Percentiles rank a stretch among this genome's conserved stretches.
phyloP scores from a whole-genome alignment of 2,797 vertebrate species.

The Eulemur mongoz region DNA sequence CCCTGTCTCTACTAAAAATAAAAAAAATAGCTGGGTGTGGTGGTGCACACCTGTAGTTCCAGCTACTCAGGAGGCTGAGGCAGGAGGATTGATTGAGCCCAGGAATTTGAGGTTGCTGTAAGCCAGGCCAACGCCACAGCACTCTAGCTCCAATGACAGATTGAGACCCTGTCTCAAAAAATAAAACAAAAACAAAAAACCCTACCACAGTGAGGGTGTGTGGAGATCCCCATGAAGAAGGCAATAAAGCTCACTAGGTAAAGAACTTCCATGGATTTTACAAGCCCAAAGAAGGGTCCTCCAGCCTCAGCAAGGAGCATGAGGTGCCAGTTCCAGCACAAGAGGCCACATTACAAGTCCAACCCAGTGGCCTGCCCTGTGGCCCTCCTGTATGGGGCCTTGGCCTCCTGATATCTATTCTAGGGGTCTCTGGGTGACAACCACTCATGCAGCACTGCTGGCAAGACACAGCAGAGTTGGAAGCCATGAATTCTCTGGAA shows the following conservation, averaged over 20 bases:
- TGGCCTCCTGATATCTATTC: neutral
- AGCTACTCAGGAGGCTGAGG: neutral
- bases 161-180: neutral
- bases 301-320: neutral
- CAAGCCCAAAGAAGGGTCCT: neutral
- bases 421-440: neutral
- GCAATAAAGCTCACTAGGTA: neutral
- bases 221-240: too few relatives aligned
- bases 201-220: neutral
- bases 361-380: neutral
- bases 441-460: rapidly evolving
- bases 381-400: neutral
- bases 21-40: neutral
- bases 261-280: neutral
- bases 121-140: neutral
- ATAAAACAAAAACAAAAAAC: neutral
- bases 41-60: neutral
- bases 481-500: neutral
- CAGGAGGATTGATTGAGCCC: neutral
- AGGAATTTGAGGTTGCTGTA: neutral
- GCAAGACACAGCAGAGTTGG: neutral
- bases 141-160: neutral
- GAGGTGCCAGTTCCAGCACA: neutral
- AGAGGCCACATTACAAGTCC: rapidly evolving
- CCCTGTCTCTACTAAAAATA: neutral